These are phyloP conservation scores for Mormyrops attenuatus DNA, from an alignment of 2,797 vertebrate genomes.

Conservation along the genomic window DNA sequence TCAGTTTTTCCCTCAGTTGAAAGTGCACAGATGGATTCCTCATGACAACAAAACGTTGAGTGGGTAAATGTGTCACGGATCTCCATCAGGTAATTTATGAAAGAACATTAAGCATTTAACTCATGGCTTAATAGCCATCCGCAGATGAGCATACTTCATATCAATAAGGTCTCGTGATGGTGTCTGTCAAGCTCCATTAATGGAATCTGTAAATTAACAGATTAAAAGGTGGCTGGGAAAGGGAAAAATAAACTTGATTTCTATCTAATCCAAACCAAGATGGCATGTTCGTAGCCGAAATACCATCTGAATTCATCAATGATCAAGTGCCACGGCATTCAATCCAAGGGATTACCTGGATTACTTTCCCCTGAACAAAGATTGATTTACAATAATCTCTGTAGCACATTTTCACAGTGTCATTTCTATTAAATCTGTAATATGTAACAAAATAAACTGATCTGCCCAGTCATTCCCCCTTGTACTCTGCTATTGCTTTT, in stretches of 20 bases:
- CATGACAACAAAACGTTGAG: constrained; percentile 51
- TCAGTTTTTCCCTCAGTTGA: constrained; percentile 50
- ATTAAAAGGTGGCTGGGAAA: background rate
- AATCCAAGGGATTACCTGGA: background rate
- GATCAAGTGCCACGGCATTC: background rate
- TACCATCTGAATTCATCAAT: background rate
- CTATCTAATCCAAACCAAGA: constrained; percentile 16
- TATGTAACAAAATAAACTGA: background rate
- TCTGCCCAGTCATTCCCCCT: background rate
- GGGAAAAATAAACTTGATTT: constrained; percentile 9
- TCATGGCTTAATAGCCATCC: constrained; percentile 56
- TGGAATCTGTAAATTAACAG: constrained; percentile 18
- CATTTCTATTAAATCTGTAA: background rate
- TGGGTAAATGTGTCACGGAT: constrained; percentile 52
- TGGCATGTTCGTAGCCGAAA: background rate
- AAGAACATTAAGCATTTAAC: constrained; percentile 63
- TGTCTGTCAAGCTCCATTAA: constrained; percentile 36
- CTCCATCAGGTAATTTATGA: constrained; percentile 71
- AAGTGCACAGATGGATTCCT: constrained; percentile 52
- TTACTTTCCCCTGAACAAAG: background rate
- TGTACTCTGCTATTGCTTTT: background rate
- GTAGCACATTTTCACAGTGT: background rate
- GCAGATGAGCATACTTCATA: constrained; percentile 61
- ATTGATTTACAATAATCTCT: background rate
- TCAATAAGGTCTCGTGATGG: constrained; percentile 56